Evolutionary conservation across 1,140 invertebrate species (phyloP).

Genomic region (Episyrphus balteatus): DNA sequence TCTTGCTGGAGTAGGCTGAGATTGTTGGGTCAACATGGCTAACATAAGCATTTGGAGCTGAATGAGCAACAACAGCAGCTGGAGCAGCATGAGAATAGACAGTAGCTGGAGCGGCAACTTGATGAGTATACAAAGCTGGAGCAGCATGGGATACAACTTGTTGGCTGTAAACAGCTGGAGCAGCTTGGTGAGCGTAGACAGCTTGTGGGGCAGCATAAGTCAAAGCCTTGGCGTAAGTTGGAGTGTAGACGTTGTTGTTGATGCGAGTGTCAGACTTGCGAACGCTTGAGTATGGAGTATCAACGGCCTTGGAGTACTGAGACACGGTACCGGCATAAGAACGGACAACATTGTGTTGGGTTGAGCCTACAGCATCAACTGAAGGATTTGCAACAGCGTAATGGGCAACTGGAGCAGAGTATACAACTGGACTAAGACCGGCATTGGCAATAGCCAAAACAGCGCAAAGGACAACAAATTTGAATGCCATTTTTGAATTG

Average conservation of each 20-base stretch:
- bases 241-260: conserved; percentile 41
- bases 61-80: conserved; percentile 29
- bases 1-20: conserved; percentile 35
- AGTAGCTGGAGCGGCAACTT: conserved; percentile 9
- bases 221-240: conserved; percentile 8
- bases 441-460: conserved; percentile 38
- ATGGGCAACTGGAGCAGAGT: conserved; percentile 11
- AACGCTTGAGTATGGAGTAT: conserved; percentile 50
- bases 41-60: conserved; percentile 24
- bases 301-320: conserved; percentile 48
- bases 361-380: conserved; percentile 39
- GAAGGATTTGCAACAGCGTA: conserved; percentile 32
- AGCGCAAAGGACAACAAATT: conserved; percentile 36
- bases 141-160: conserved; percentile 1
- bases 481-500: conserved; percentile 27
- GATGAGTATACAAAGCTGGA: conserved; percentile 5
- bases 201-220: conserved; percentile 16
- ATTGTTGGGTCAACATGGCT: conserved; percentile 35
- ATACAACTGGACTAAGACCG: conserved; percentile 21
- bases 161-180: conserved; percentile 9
- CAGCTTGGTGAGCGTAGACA: conserved; percentile 6
- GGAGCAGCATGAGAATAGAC: conserved; percentile 5
- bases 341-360: conserved; percentile 44
- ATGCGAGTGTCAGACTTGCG: conserved; percentile 48
- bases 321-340: conserved; percentile 48